Percentiles rank a stretch among this genome's conserved stretches.
Evolutionary conservation across 2,888 invertebrate genomes (phyloP).

Genomic region (Clepsis dumicolana): DNA sequence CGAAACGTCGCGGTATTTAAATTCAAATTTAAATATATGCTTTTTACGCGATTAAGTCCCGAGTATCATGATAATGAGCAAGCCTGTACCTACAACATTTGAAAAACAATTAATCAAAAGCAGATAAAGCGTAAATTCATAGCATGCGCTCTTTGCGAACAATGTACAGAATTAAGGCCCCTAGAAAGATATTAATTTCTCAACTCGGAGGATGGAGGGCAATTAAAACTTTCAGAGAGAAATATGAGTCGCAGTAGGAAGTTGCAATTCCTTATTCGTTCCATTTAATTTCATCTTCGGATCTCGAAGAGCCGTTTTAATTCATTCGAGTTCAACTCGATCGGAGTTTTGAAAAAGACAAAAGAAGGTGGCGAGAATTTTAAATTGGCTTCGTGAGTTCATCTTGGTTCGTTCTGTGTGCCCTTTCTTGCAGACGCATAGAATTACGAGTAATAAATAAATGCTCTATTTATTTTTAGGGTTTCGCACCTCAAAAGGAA

Average conservation of each 20-base stretch:
- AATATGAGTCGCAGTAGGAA: constrained; percentile 61
- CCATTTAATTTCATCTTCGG: constrained; percentile 66
- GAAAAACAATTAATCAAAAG: constrained; percentile 27
- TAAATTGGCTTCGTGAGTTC: constrained; percentile 42
- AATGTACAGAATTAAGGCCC: constrained; percentile 63
- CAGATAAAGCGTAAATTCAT: constrained; percentile 26
- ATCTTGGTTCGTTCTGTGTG: constrained; percentile 31
- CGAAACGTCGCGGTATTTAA: too few relatives aligned
- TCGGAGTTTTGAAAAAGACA: constrained; percentile 24
- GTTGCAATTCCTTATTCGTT: constrained; percentile 69
- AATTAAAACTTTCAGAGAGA: constrained; percentile 75
- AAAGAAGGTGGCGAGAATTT: constrained; percentile 29
- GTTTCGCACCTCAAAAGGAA: too few relatives aligned
- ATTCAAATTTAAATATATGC: too few relatives aligned
- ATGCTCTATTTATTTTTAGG: too few relatives aligned
- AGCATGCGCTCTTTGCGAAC: constrained; percentile 50
- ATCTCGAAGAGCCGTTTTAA: constrained; percentile 48
- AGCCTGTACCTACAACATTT: background rate
- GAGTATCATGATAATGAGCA: too few relatives aligned
- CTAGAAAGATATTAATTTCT: constrained; percentile 75
- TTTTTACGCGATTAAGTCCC: too few relatives aligned
- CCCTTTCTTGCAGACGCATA: too few relatives aligned
- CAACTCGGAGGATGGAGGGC: constrained; percentile 72
- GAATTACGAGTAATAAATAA: too few relatives aligned
- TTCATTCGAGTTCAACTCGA: constrained; percentile 29